Percentiles rank a stretch among this genome's conserved stretches.
These are phyloP conservation scores for Suncus etruscus DNA, from an alignment of 2,113 vertebrate species.

Conservation along the genomic window DNA sequence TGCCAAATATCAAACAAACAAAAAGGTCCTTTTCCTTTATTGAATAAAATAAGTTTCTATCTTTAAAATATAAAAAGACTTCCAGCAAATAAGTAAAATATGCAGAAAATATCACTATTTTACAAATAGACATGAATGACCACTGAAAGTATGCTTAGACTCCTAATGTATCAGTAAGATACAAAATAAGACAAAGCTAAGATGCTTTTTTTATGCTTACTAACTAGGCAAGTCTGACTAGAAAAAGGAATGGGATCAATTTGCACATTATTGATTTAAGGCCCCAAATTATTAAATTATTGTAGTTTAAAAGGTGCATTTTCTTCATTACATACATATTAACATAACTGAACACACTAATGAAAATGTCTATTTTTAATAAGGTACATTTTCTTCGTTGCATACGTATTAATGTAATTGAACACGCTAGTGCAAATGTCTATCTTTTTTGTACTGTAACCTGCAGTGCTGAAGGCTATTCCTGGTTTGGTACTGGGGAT, in stretches of 20 bases:
- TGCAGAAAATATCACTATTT: constrained; percentile 33
- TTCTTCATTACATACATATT: not conserved
- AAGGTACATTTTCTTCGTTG: not conserved
- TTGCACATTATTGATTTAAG: not conserved
- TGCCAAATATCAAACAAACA: no score
- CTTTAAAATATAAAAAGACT: constrained; percentile 8
- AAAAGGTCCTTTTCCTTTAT: no score
- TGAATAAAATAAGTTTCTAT: not conserved
- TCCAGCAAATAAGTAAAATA: not conserved
- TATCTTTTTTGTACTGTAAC: no score
- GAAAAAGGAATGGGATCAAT: not conserved
- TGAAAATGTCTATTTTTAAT: constrained; percentile 14
- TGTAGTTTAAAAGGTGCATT: constrained; percentile 23
- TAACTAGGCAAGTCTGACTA: not conserved
- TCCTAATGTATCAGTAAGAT: not conserved
- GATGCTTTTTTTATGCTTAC: not conserved
- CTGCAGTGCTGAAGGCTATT: no score
- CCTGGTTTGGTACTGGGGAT: no score
- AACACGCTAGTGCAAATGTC: constrained; percentile 42
- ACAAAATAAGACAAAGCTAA: not conserved
- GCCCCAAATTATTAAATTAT: not conserved
- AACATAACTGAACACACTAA: constrained; percentile 44
- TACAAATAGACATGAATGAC: not conserved
- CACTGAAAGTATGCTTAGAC: not conserved
- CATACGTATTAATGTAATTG: constrained; percentile 42